Evolutionary conservation across 2,888 invertebrate genomes (phyloP), one percentile per base, ranked within the genome.

Genomic region (Achlya flavicornis): DNA sequence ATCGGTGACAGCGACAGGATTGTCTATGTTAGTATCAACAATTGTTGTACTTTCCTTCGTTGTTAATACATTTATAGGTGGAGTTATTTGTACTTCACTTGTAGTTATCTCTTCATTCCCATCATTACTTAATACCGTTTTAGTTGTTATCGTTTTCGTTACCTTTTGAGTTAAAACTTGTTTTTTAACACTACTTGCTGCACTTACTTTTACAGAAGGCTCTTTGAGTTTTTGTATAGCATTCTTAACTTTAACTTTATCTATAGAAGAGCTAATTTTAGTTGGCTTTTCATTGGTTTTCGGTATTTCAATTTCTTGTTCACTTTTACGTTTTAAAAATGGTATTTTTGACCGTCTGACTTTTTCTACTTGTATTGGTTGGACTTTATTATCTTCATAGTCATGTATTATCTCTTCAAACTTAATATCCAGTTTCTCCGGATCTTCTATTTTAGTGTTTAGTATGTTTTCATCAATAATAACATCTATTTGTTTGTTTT

Each of bases 331-430:
- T 72, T 83, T 87, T 0, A 86, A 68, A 43, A 85, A 75, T 0
- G 92, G 92, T 75, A 91, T 90, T 80, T 80, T 91, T 4, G 88
- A 86, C 59, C 78, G 71, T 66, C 69, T 87, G 0, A 80, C 61
- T 62, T 77, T 83, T 7, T 85, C 86, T 12, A 75, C 67, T 26
- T 74, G 79, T 0, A 80, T 72, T 41, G 81, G 79, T 57, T 85
- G 73, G 3, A 71, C 61, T 58, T 79, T 79, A 26, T 83, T 77
- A 53, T 88, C 88, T 26, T 91, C 91, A 59, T 93, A 93, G 5
- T 86, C 85, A 58, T 92, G 90, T 38, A 92, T 88, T 14, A 93
- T 87, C 76, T 92, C 90, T 71, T 92, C 91, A 64, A 93, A 93
- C 61, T 79, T 87, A 0, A 78, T 85, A 53, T 92, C 92, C 0